Evolutionary conservation across 2,888 invertebrate genomes (phyloP).

Genomic region (Euplexia lucipara): DNA sequence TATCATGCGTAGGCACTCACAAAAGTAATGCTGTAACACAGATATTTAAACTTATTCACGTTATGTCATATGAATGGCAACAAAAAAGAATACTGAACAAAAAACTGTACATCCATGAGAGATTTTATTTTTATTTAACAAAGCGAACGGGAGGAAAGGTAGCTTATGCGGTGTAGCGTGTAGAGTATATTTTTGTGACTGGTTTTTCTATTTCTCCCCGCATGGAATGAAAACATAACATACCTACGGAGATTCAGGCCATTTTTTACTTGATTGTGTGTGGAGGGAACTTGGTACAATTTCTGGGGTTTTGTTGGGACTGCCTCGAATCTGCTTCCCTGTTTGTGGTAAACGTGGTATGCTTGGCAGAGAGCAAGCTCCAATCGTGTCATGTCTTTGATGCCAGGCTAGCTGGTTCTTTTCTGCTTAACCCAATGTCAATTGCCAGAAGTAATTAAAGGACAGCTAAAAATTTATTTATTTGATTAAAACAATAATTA

Average conservation of each 20-base stretch:
- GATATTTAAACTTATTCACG: constrained; percentile 40
- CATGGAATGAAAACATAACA: constrained; percentile 22
- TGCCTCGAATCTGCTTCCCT: no score
- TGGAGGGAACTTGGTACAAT: not conserved
- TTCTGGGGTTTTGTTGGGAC: no score
- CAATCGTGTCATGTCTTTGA: no score
- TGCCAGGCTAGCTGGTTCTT: no score
- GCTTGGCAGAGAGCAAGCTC: no score
- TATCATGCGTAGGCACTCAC: no score
- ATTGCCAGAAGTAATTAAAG: no score
- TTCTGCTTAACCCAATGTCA: no score
- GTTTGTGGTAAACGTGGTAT: no score
- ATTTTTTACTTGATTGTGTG: not conserved
- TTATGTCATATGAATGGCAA: constrained; percentile 47
- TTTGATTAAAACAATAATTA: no score
- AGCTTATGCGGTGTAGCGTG: constrained; percentile 27
- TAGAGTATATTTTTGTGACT: constrained; percentile 28
- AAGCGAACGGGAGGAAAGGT: constrained; percentile 30
- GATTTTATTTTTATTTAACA: constrained; percentile 53
- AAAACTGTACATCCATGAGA: constrained; percentile 34
- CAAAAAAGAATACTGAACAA: constrained; percentile 34
- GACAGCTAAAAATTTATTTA: no score
- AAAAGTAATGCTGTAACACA: constrained; percentile 31
- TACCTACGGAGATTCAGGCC: not conserved
- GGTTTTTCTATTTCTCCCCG: constrained; percentile 19